phyloP scores from a whole-genome alignment of 2,797 vertebrate genomes.

The Phrynocephalus forsythii region DNA sequence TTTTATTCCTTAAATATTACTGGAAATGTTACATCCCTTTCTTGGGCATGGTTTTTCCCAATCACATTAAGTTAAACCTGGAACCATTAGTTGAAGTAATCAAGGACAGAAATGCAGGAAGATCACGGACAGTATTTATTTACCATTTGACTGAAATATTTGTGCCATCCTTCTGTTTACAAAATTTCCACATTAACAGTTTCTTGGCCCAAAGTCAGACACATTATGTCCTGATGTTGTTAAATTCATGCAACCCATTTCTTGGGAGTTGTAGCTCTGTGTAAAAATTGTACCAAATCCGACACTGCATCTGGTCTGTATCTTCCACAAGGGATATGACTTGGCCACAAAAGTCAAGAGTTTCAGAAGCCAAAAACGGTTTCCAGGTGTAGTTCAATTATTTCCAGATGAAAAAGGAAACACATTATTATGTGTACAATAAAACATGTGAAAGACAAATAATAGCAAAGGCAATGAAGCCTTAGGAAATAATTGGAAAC shows the following conservation, averaged over 20 bases:
- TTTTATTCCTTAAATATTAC: background rate
- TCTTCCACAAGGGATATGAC: background rate
- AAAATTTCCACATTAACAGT: background rate
- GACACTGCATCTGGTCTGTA: slow-evolving; percentile 4
- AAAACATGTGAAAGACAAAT: slow-evolving; percentile 15
- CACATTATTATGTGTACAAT: background rate
- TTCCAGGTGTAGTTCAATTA: slow-evolving; percentile 42
- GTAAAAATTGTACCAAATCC: slow-evolving; percentile 27
- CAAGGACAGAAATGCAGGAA: background rate
- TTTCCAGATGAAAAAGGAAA: slow-evolving; percentile 19
- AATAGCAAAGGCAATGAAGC: slow-evolving; percentile 35
- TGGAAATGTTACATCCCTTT: background rate
- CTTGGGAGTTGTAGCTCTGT: slow-evolving; percentile 26
- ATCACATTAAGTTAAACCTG: background rate
- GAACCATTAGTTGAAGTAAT: slow-evolving; percentile 15
- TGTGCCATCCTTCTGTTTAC: background rate
- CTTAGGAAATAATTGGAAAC: slow-evolving; percentile 25
- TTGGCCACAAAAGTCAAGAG: background rate
- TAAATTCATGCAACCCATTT: background rate
- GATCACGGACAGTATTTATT: slow-evolving; percentile 6
- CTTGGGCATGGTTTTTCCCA: background rate
- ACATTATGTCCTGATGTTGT: background rate
- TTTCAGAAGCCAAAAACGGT: slow-evolving; percentile 38
- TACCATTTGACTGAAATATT: background rate
- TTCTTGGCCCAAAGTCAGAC: slow-evolving; percentile 9